Percentiles rank a stretch among this genome's conserved stretches.
phyloP scores from a whole-genome alignment of 1,140 invertebrate genomes.

The Drosophila novamexicana region DNA sequence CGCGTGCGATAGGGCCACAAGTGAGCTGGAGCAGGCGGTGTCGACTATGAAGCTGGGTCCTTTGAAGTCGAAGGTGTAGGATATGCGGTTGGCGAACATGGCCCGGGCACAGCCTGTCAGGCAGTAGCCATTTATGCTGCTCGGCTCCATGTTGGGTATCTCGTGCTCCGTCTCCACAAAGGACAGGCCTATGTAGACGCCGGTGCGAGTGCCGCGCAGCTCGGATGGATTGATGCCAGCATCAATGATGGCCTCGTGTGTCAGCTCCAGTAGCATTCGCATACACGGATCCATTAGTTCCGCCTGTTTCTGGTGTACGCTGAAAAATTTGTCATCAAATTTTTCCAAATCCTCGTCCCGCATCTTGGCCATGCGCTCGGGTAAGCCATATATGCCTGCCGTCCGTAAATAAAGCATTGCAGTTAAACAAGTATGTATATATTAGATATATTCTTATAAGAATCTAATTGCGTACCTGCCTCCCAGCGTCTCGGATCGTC shows the following conservation, averaged over 20 bases:
- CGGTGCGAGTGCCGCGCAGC: slow-evolving; percentile 92
- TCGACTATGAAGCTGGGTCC: slow-evolving; percentile 96
- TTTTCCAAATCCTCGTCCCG: slow-evolving; percentile 94
- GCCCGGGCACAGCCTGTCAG: slow-evolving; percentile 96
- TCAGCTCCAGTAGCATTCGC: slow-evolving; percentile 95
- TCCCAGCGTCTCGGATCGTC: slow-evolving; percentile 93
- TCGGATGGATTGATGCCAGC: slow-evolving; percentile 93
- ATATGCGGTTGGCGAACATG: slow-evolving; percentile 98
- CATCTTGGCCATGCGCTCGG: slow-evolving; percentile 94
- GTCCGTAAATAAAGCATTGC: too few relatives aligned
- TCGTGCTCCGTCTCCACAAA: slow-evolving; percentile 93
- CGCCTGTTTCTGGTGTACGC: slow-evolving; percentile 96
- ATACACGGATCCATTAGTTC: slow-evolving; percentile 98
- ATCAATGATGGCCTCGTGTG: slow-evolving; percentile 97
- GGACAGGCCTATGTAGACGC: slow-evolving; percentile 95
- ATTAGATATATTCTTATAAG: too few relatives aligned
- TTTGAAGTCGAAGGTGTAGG: slow-evolving; percentile 96
- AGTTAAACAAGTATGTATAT: too few relatives aligned
- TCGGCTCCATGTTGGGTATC: slow-evolving; percentile 89
- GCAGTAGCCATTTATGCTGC: slow-evolving; percentile 95
- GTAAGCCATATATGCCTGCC: slow-evolving; percentile 90
- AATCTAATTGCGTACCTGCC: slow-evolving; percentile 77
- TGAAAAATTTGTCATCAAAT: slow-evolving; percentile 97
- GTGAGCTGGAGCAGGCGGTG: slow-evolving; percentile 97
- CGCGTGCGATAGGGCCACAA: slow-evolving; percentile 95